Conservation (phyloP, 2,113 vertebrate genomes). For the Poeciliopsis prolifica region DNA sequence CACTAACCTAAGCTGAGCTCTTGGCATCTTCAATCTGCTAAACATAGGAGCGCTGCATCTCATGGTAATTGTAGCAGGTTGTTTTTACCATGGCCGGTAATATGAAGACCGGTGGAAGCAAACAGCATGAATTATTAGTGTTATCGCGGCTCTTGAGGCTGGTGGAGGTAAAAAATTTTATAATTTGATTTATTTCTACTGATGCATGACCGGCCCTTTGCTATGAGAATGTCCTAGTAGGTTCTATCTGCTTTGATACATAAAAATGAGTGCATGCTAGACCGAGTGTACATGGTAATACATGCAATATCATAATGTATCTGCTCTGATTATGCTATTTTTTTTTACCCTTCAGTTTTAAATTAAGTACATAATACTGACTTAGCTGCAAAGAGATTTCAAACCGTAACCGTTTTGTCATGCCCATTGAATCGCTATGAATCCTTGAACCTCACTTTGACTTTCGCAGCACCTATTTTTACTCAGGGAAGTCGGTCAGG, state of each 20-base stretch:
- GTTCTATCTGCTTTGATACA: slow-evolving; percentile 52
- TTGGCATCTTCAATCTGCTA: slow-evolving; percentile 66
- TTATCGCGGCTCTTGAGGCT: slow-evolving; percentile 28
- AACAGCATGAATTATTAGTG: slow-evolving; percentile 60
- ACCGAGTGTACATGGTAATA: slow-evolving; percentile 30
- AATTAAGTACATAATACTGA: neutral
- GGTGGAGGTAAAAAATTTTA: slow-evolving; percentile 59
- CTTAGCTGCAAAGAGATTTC: slow-evolving; percentile 2
- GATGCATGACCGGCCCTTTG: slow-evolving; percentile 55
- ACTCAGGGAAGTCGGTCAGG: neutral
- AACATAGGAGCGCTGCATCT: slow-evolving; percentile 56
- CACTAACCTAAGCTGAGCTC: slow-evolving; percentile 52
- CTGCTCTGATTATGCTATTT: slow-evolving; percentile 6
- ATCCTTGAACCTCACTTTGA: slow-evolving; percentile 45
- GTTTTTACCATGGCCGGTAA: slow-evolving; percentile 46
- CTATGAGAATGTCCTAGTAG: slow-evolving; percentile 40
- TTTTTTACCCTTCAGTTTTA: neutral
- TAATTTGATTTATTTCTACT: slow-evolving; percentile 66
- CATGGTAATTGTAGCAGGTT: slow-evolving; percentile 49
- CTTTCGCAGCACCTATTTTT: slow-evolving; percentile 26
- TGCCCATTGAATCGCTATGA: slow-evolving; percentile 21
- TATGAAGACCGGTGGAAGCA: slow-evolving; percentile 46
- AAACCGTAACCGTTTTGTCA: slow-evolving; percentile 40
- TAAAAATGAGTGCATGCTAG: slow-evolving; percentile 57
- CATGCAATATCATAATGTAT: slow-evolving; percentile 30